These are phyloP conservation scores for Eristalinus sepulchralis DNA, from an alignment of 2,888 invertebrate genomes.

Conservation along the genomic window DNA sequence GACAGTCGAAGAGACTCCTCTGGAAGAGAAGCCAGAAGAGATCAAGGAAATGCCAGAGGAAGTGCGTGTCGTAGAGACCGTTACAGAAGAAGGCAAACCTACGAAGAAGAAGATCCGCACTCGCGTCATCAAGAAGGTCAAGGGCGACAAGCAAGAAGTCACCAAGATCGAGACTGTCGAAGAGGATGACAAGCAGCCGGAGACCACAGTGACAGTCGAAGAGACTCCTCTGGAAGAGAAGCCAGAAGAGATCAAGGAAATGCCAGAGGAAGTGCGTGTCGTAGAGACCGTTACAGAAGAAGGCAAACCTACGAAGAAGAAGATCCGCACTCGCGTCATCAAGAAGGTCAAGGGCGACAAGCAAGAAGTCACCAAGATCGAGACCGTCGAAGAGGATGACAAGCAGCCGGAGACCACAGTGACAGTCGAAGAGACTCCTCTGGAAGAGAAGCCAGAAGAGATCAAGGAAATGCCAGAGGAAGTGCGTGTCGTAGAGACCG, in stretches of 20 bases:
- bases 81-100: constrained; percentile 70
- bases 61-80: constrained; percentile 75
- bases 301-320: constrained; percentile 71
- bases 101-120: constrained; percentile 76
- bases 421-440: constrained; percentile 55
- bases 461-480: constrained; percentile 64
- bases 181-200: constrained; percentile 77
- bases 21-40: constrained; percentile 53
- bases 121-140: constrained; percentile 76
- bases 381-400: constrained; percentile 78
- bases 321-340: constrained; percentile 75
- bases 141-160: constrained; percentile 74
- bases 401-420: constrained; percentile 74
- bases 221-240: constrained; percentile 72
- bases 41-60: constrained; percentile 62
- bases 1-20: constrained; percentile 67
- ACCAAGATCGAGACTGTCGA: constrained; percentile 79
- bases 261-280: constrained; percentile 77
- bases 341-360: constrained; percentile 70
- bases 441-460: constrained; percentile 64
- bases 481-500: constrained; percentile 69
- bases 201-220: constrained; percentile 76
- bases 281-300: constrained; percentile 75
- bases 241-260: constrained; percentile 73
- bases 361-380: constrained; percentile 78